These are phyloP conservation scores for Stenodera caucasica DNA, from an alignment of 2,888 invertebrate genomes.

Conservation along the genomic window DNA sequence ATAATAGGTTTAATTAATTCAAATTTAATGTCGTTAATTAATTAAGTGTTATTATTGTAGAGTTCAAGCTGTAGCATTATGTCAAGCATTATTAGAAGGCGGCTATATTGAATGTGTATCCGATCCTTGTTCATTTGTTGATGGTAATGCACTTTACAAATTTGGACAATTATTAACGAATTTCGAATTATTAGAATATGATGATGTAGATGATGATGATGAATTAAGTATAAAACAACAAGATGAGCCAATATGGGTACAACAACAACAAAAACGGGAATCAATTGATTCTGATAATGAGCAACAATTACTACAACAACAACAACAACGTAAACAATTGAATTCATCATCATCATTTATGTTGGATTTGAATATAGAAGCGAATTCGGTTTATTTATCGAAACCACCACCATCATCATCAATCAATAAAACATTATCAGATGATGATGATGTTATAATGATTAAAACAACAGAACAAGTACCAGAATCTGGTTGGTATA, in stretches of 20 bases:
- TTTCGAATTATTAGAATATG: conserved; percentile 43
- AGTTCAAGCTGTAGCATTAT: conserved; percentile 74
- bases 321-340: conserved; percentile 40
- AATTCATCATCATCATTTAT: conserved; percentile 61
- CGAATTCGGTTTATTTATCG: conserved; percentile 63
- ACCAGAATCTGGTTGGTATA: conserved; percentile 59
- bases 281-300: conserved; percentile 56
- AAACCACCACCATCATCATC: conserved; percentile 50
- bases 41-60: conserved; percentile 51
- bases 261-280: conserved; percentile 49
- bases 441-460: conserved; percentile 1
- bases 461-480: conserved; percentile 47
- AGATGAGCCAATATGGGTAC: conserved; percentile 67
- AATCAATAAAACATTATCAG: no score
- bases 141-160: conserved; percentile 57
- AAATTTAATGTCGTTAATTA: background rate
- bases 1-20: conserved; percentile 63
- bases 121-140: conserved; percentile 59
- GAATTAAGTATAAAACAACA: conserved; percentile 37
- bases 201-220: conserved; percentile 35
- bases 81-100: conserved; percentile 76
- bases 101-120: conserved; percentile 71
- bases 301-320: conserved; percentile 25
- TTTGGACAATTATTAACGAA: conserved; percentile 50
- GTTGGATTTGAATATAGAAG: conserved; percentile 66